Base-by-base conservation (phyloP, 2,888 invertebrate species). In the Cantharis rufa region DNA sequence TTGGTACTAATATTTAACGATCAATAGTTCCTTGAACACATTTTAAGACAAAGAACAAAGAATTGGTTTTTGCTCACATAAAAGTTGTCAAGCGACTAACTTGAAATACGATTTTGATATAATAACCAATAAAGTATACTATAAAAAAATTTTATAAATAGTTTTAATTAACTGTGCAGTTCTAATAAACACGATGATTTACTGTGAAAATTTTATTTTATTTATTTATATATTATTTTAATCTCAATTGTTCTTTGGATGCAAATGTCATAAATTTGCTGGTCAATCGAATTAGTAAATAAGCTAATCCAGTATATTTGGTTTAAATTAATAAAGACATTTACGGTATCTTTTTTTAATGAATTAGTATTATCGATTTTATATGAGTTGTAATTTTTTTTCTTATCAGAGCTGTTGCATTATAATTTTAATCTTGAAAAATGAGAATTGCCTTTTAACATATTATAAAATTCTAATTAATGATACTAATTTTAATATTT, bases 31-130 rank as follows among this genome's bases (percentile, higher is more conserved):
- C 64, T 64, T 64, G 64, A 64, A 64, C 64, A 64, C 64, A 64
- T 64, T 64, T 64, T 64, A 64, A 64, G 64, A 64, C 64, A 64
- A 64, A 64, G 64, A 64, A 64, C 21, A 64, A 64, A 64, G 64
- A 64, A 64, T 64, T 64, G 16, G 64, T 64, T 64, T 64, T 64
- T 64, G 64, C 18, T 64, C 64, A 64, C 64, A 64, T 64, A 64
- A 64, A 64, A 64, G 64, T 64, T 64, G 64, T 64, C 64, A 16
- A 64, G 64, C 64, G 64, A 64, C 64, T 21, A 64, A 64, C 64
- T 16, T 64, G 64, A 64, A 64, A 64, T 64, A 18, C 64, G 64
- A 64, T 64, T 64, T 64, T 64, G 16, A 13, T 64, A 18, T 64
- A 64, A 21, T 64, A 64, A 21, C 64, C 13, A 32, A 32, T 32